Base-by-base conservation (phyloP, 2,113 vertebrate genomes). In the Phrynocephalus versicolor region DNA sequence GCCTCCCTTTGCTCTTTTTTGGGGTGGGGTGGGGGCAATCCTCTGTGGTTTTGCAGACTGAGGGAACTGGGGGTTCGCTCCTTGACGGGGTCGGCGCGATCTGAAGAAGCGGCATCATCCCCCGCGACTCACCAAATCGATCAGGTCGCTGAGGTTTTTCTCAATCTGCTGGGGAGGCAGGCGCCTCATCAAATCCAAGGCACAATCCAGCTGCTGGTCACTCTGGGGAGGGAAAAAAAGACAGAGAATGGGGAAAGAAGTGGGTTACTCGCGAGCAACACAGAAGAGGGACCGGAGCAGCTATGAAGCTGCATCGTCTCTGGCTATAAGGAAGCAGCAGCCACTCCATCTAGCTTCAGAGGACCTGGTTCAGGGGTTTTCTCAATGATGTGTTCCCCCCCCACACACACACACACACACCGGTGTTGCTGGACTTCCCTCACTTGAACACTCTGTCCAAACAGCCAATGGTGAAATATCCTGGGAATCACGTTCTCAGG, bases 61-160 rank as follows among this genome's bases (percentile, higher is more conserved):
- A 51, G 10, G 45, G 45, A 19, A 64, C 60, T 25, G 16, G 18
- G 58, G 18, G 2, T 64, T 21, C 23, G 2, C 18, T 21, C n/a
- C n/a, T n/a, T n/a, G n/a, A n/a, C n/a, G n/a, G n/a, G n/a, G n/a
- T n/a, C n/a, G n/a, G n/a, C n/a, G n/a, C n/a, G n/a, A n/a, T n/a
- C n/a, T n/a, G n/a, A n/a, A n/a, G n/a, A n/a, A n/a, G n/a, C n/a
- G n/a, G n/a, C n/a, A n/a, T n/a, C n/a, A n/a, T n/a, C n/a, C 2
- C 18, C 73, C 25, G 8, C 6, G 79, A 95, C 98, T 93, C 90
- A 99, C 98, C 98, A 99, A 94, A 95, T 99, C 99, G 62, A 99
- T 99, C 96, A 99, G 98, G 97, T 99, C 99, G 19, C 99, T 99
- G 95, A 99, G 98, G 97, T 99, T 99, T 92, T 99, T 99, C 97